A percentile compares a stretch with the other conserved stretches of the same genome.
Evolutionary conservation across 2,113 vertebrate species (phyloP).

Genomic region (Salvator merianae): DNA sequence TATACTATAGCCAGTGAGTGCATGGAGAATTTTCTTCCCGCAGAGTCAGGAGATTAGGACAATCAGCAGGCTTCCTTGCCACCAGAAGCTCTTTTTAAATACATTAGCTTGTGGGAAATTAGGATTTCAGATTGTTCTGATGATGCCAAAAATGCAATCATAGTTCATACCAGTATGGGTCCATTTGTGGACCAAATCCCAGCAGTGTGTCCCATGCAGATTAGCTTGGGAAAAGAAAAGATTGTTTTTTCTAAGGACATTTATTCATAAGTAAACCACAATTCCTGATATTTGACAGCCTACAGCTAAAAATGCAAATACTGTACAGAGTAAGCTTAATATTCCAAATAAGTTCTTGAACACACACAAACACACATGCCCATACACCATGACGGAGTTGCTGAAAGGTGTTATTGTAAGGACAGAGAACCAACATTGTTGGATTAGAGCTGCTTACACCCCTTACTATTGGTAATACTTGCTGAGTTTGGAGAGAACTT

Average conservation of each 20-base stretch:
- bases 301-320: not conserved
- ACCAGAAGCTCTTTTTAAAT: constrained; percentile 69
- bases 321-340: not conserved
- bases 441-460: not conserved
- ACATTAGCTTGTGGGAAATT: constrained; percentile 67
- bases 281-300: not conserved
- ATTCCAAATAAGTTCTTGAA: not conserved
- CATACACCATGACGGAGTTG: not conserved
- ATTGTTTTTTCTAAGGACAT: not conserved
- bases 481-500: too few relatives aligned
- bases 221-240: fast-evolving
- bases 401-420: not conserved
- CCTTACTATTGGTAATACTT: not conserved
- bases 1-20: constrained; percentile 47
- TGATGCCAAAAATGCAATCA: constrained; percentile 57
- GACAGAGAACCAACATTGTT: not conserved
- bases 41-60: constrained; percentile 58
- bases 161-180: not conserved
- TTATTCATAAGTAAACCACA: not conserved
- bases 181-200: constrained; percentile 1
- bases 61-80: constrained; percentile 65
- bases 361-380: not conserved
- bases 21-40: constrained; percentile 59
- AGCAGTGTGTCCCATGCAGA: not conserved
- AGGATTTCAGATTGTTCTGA: constrained; percentile 59